Conservation (phyloP, 2,888 invertebrate species). For the Aphodius granarius region DNA sequence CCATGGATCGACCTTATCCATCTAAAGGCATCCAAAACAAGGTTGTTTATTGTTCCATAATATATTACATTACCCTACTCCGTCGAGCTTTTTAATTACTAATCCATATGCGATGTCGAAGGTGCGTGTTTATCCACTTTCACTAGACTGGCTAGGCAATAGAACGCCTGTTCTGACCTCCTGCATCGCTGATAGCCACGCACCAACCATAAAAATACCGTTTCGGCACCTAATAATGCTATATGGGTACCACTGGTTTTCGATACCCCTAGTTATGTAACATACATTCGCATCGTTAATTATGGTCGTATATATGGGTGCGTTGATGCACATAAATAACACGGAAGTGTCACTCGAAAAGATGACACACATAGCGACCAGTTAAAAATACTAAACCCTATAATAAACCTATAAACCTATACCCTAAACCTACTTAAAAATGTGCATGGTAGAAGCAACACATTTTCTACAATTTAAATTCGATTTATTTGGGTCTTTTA, state of each 20-base stretch:
- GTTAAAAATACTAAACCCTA: no score
- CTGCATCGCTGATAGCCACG: not conserved
- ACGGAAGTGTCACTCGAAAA: not conserved
- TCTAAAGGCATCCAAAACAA: not conserved
- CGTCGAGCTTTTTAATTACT: not conserved
- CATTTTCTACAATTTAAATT: no score
- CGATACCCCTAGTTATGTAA: not conserved
- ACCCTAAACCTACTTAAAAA: no score
- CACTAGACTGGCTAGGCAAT: not conserved
- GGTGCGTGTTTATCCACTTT: not conserved
- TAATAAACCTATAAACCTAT: no score
- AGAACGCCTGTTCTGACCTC: not conserved
- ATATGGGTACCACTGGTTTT: not conserved
- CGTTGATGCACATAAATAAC: not conserved
- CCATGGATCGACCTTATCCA: not conserved
- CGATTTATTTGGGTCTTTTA: not conserved
- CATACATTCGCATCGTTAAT: not conserved
- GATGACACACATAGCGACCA: not conserved
- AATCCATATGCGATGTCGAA: not conserved
- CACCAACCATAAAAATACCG: not conserved
- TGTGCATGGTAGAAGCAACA: no score
- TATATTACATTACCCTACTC: not conserved
- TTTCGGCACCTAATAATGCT: not conserved
- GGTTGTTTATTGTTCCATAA: not conserved
- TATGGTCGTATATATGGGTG: not conserved